These are phyloP conservation scores for Atractosteus spatula DNA, from an alignment of 2,113 vertebrate species.

Conservation along the genomic window DNA sequence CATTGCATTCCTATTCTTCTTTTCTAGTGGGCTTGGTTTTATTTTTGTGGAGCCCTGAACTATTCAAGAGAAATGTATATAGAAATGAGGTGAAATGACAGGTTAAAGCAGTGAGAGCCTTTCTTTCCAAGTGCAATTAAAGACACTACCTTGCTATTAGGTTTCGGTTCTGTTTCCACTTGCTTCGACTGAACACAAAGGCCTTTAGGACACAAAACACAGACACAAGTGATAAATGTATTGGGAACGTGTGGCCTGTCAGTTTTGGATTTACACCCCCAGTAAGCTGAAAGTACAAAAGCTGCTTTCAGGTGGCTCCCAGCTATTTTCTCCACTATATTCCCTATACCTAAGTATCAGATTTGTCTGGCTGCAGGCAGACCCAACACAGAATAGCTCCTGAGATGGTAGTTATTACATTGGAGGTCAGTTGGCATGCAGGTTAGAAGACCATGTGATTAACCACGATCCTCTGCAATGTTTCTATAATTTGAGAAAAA, in stretches of 20 bases:
- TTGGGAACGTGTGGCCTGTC: conserved; percentile 1
- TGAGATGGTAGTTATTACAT: no score
- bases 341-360: not conserved
- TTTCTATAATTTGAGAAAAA: no score
- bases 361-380: not conserved
- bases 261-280: conserved; percentile 8
- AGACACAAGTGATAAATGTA: not conserved
- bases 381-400: not conserved
- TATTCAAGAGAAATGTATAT: no score
- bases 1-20: no score
- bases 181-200: not conserved
- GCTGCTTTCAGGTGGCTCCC: not conserved
- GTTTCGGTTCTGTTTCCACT: not conserved
- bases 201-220: not conserved
- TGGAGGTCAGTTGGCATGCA: no score
- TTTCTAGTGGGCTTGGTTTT: no score
- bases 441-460: no score
- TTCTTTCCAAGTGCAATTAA: not conserved
- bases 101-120: not conserved
- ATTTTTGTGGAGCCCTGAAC: no score
- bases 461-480: no score
- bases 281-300: conserved; percentile 5
- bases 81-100: no score
- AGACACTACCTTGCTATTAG: not conserved
- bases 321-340: conserved; percentile 2